These are phyloP conservation scores for Varecia variegata DNA, from an alignment of 2,797 vertebrate genomes.

Conservation along the genomic window DNA sequence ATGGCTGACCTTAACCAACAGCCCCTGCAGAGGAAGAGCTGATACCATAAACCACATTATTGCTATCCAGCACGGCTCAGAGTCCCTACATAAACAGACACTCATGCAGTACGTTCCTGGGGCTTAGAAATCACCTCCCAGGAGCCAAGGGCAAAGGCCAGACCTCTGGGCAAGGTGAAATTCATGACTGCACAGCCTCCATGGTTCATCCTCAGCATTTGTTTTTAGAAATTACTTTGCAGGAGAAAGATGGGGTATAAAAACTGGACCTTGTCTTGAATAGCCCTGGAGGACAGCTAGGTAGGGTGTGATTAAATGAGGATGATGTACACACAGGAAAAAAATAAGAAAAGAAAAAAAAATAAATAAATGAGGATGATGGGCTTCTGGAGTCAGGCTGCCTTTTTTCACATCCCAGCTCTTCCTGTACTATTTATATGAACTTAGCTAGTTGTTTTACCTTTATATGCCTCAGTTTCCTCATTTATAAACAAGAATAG, in stretches of 20 bases:
- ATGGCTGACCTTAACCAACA: background rate
- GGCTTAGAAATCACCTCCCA: background rate
- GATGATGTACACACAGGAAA: no score
- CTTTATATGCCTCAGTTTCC: background rate
- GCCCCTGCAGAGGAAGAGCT: background rate
- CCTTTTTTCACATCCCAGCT: background rate
- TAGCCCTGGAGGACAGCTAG: background rate
- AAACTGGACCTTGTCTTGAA: background rate
- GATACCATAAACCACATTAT: background rate
- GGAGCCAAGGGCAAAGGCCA: background rate
- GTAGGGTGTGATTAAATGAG: background rate
- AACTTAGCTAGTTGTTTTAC: background rate
- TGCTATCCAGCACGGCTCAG: background rate
- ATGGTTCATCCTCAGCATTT: background rate
- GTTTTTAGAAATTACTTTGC: background rate
- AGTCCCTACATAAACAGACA: background rate
- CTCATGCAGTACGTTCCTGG: background rate
- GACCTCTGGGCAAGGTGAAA: background rate
- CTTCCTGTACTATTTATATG: background rate
- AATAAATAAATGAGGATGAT: background rate
- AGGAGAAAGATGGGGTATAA: background rate
- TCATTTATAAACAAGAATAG: background rate
- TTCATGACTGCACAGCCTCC: background rate
- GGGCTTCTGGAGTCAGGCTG: background rate
- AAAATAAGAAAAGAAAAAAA: no score